These are phyloP conservation scores for Melanostoma mellinum DNA, from an alignment of 2,888 invertebrate genomes.

Conservation along the genomic window DNA sequence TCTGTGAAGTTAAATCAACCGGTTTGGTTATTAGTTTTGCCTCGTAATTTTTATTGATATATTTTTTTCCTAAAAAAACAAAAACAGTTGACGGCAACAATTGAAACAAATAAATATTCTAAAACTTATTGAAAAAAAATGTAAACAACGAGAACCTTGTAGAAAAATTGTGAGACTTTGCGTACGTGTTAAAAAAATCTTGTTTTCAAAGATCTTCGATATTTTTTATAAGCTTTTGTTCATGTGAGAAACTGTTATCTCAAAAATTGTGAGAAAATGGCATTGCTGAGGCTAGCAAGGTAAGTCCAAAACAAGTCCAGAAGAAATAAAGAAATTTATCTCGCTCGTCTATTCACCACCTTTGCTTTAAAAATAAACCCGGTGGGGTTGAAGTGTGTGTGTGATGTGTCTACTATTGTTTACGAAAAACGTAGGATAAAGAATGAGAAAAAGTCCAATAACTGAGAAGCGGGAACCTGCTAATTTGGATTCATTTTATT, in stretches of 20 bases:
- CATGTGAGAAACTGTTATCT: not conserved
- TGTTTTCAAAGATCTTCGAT: not conserved
- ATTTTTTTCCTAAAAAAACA: not conserved
- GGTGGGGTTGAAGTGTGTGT: not conserved
- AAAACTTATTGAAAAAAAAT: slow-evolving; percentile 32
- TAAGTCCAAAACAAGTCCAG: slow-evolving; percentile 15
- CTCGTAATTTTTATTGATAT: not conserved
- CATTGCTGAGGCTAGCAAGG: slow-evolving; percentile 66
- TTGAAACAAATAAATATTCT: not conserved
- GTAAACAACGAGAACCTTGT: slow-evolving; percentile 42
- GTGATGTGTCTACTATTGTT: slow-evolving; percentile 45
- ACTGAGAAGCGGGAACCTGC: not conserved
- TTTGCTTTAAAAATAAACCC: not conserved
- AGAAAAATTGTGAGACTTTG: not conserved
- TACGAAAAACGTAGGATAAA: slow-evolving; percentile 49
- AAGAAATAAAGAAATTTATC: not conserved
- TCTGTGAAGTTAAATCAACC: slow-evolving; percentile 27
- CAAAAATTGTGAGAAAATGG: slow-evolving; percentile 40
- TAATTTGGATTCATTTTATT: slow-evolving; percentile 22
- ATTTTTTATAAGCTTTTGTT: not conserved
- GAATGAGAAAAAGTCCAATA: slow-evolving; percentile 45
- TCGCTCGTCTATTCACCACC: not conserved
- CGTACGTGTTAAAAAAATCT: too few species aligned
- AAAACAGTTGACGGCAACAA: not conserved
- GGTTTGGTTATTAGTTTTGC: not conserved